Conservation (phyloP, 2,113 vertebrate species). For the Pipra filicauda region DNA sequence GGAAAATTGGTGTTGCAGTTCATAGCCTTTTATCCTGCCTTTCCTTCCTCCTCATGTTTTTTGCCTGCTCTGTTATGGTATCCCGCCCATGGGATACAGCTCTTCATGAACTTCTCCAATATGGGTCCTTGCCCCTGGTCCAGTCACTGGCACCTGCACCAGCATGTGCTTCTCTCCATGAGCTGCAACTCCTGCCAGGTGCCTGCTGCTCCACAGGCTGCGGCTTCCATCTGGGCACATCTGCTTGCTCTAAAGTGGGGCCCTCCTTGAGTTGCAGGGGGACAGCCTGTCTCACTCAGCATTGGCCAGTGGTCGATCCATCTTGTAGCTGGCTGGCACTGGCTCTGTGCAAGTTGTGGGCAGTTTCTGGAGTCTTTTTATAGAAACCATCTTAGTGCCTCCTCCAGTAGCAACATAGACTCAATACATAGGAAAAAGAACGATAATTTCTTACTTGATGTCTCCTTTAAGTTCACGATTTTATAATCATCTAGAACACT, state of each 20-base stretch:
- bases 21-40: not conserved
- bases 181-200: not conserved
- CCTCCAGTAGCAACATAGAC: fast-evolving
- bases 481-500: not conserved
- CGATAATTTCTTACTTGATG: not conserved
- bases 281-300: not conserved
- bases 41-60: fast-evolving
- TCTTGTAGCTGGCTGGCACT: not conserved
- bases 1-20: not conserved
- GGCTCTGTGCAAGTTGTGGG: fast-evolving
- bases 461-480: not conserved
- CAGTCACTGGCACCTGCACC: not conserved
- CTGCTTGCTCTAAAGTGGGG: fast-evolving
- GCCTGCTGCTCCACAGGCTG: fast-evolving
- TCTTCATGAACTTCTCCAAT: not conserved
- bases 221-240: not conserved
- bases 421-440: not conserved
- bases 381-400: not conserved
- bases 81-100: not conserved
- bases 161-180: not conserved
- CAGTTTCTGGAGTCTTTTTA: not conserved
- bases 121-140: not conserved
- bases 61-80: not conserved
- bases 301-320: fast-evolving
- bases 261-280: not conserved